Conservation (phyloP, 2,797 vertebrate species). For the Schizopygopsis pylzovi region DNA sequence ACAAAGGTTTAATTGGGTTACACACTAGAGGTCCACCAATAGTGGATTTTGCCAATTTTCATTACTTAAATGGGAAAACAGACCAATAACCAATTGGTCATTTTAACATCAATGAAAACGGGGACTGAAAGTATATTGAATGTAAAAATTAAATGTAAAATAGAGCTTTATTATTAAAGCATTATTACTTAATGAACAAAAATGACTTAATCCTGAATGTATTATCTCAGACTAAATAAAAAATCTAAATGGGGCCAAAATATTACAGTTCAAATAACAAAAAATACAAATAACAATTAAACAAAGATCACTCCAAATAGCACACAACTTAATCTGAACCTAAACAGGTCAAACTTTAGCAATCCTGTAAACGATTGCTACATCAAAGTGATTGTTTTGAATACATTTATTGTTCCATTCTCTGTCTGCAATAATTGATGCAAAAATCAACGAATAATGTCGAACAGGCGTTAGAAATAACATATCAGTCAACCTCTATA, state of each 20-base stretch:
- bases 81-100: not conserved
- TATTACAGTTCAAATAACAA: not conserved
- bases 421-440: no score
- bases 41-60: not conserved
- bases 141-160: not conserved
- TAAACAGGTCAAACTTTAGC: not conserved
- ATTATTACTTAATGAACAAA: no score
- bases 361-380: not conserved
- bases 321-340: no score
- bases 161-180: not conserved
- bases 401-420: not conserved
- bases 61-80: not conserved
- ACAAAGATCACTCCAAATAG: no score
- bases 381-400: not conserved
- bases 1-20: not conserved
- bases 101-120: not conserved
- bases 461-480: not conserved
- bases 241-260: not conserved
- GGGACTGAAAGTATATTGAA: not conserved
- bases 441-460: not conserved
- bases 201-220: not conserved
- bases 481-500: not conserved
- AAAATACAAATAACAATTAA: not conserved
- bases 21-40: not conserved
- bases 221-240: not conserved